phyloP scores from a whole-genome alignment of 2,888 invertebrate species.

The Trachelus iudaicus region DNA sequence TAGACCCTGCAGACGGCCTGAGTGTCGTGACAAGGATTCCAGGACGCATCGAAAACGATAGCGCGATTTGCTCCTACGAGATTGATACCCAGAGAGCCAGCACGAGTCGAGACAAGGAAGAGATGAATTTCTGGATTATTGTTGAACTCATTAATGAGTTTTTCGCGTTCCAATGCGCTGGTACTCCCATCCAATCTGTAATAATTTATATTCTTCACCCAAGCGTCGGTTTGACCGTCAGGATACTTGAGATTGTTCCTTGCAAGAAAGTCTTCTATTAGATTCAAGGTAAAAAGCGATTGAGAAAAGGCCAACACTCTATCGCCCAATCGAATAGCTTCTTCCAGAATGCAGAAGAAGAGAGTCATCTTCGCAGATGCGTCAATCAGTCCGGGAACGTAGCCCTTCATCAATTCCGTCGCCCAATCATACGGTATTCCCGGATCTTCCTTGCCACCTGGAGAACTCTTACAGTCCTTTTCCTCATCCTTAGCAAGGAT shows the following conservation, averaged over 20 bases:
- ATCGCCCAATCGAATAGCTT: slow-evolving; percentile 88
- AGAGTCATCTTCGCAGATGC: slow-evolving; percentile 96
- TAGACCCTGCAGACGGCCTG: slow-evolving; percentile 95
- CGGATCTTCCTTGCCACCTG: slow-evolving; percentile 75
- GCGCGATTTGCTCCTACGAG: slow-evolving; percentile 97
- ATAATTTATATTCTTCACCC: slow-evolving; percentile 90
- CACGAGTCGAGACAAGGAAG: slow-evolving; percentile 96
- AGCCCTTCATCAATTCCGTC: slow-evolving; percentile 83
- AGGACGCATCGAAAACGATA: slow-evolving; percentile 97
- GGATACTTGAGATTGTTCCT: slow-evolving; percentile 71
- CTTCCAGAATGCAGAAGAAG: slow-evolving; percentile 90
- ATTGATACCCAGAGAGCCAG: slow-evolving; percentile 97
- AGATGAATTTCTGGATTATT: slow-evolving; percentile 85
- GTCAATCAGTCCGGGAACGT: slow-evolving; percentile 88
- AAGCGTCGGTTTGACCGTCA: slow-evolving; percentile 76
- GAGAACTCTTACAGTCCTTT: slow-evolving; percentile 69
- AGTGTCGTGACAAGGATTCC: slow-evolving; percentile 99
- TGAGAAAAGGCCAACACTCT: slow-evolving; percentile 95
- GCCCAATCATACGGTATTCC: slow-evolving; percentile 93
- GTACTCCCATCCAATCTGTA: slow-evolving; percentile 97
- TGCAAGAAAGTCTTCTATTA: slow-evolving; percentile 93
- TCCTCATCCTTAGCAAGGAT: slow-evolving; percentile 68
- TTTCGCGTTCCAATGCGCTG: slow-evolving; percentile 92
- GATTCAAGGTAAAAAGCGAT: slow-evolving; percentile 92
- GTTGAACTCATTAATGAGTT: slow-evolving; percentile 96